phyloP scores from a whole-genome alignment of 2,888 invertebrate genomes.

The Cynaeus angustus region DNA sequence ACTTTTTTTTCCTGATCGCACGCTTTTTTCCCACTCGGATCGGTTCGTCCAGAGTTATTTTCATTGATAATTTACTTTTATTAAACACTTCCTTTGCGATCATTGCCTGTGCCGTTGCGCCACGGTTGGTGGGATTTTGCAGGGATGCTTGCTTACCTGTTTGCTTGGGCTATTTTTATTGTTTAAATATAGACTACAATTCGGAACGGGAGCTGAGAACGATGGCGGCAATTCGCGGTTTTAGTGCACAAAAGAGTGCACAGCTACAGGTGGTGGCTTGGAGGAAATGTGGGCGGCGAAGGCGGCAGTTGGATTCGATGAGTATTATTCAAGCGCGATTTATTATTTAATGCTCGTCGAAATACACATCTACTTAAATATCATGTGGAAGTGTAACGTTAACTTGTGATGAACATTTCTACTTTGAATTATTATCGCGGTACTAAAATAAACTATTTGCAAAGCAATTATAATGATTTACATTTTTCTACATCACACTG shows the following conservation, averaged over 20 bases:
- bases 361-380: too few species aligned
- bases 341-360: too few species aligned
- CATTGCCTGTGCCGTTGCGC: conserved; percentile 32
- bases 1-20: background rate
- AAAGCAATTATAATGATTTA: too few species aligned
- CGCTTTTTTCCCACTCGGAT: conserved; percentile 47
- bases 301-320: background rate
- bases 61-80: conserved; percentile 67
- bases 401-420: too few species aligned
- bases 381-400: too few species aligned
- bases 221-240: background rate
- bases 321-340: too few species aligned
- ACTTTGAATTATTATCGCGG: too few species aligned
- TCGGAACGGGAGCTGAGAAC: background rate
- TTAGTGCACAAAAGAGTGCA: too few species aligned
- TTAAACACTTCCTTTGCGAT: conserved; percentile 66
- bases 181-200: conserved; percentile 2
- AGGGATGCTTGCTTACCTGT: conserved; percentile 11
- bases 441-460: too few species aligned
- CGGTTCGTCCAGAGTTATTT: conserved; percentile 56
- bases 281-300: background rate
- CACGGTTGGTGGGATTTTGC: background rate
- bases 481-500: too few species aligned
- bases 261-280: conserved; percentile 1
- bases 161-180: conserved; percentile 19